These are phyloP conservation scores for Struthidea cinerea DNA, from an alignment of 2,113 vertebrate genomes.

Conservation along the genomic window DNA sequence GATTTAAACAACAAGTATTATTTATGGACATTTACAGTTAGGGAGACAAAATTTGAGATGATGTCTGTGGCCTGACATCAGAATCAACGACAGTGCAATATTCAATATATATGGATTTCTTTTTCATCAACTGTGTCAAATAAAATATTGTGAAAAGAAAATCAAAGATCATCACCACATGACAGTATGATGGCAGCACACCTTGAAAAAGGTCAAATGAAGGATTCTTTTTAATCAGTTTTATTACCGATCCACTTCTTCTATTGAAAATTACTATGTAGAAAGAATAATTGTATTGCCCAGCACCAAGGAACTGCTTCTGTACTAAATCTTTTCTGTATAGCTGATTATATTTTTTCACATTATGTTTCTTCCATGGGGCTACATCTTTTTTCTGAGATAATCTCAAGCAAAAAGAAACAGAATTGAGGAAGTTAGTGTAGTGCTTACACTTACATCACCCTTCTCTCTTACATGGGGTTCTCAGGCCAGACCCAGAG, in stretches of 20 bases:
- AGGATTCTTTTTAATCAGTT: not conserved
- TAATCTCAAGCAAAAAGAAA: not conserved
- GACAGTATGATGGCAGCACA: not conserved
- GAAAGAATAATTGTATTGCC: not conserved
- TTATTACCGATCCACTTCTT: not conserved
- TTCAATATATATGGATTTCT: conserved; percentile 45
- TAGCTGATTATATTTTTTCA: not conserved
- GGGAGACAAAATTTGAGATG: not conserved
- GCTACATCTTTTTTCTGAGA: not conserved
- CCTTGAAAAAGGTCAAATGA: conserved; percentile 23
- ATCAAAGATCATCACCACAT: conserved; percentile 30
- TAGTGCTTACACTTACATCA: not conserved
- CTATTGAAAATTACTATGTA: not conserved
- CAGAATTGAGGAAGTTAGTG: not conserved
- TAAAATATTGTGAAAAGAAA: conserved; percentile 34
- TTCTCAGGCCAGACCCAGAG: not conserved
- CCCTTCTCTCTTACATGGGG: not conserved
- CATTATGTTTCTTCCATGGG: not conserved
- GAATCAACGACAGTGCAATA: not conserved
- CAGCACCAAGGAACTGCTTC: not conserved
- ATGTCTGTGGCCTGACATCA: not conserved
- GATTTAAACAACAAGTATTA: not conserved
- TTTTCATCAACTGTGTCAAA: conserved; percentile 39
- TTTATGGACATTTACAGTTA: not conserved
- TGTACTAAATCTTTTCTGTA: not conserved